Base-by-base conservation (phyloP, 2,888 invertebrate genomes). In the Lepidochrysops patricia region DNA sequence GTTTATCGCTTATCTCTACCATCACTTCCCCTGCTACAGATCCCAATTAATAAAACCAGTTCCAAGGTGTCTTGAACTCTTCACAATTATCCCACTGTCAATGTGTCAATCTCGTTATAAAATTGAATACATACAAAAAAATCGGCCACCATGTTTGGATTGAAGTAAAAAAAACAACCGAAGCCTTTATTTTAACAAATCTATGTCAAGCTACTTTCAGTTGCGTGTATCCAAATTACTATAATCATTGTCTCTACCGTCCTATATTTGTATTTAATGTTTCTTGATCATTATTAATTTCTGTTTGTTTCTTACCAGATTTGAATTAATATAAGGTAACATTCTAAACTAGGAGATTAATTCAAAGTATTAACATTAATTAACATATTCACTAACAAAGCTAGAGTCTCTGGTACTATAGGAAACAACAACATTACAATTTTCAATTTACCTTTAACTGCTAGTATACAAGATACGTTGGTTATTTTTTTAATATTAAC, bases 31-130 rank as follows among this genome's bases (percentile, higher is more conserved):
- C 19, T 3, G 37, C 15, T 43, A 19, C 19, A 43, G 43, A 43
- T 43, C 12, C 19, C 19, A 43, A 43, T 43, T 43, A 43, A 19
- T 43, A 12, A 43, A 23, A 43, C 19, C 9, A 43, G 19, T 43
- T 43, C 23, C 4, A 43, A 43, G 15, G 43, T 23, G 23, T 43
- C 43, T 43, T 43, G 19, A 43, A 43, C 43, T 43, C 37, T n/a
- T 4, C 35, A 23, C 43, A 43, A 43, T 43, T 43, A 43, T 23
- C 19, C 43, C 19, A 12, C 43, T 19, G 43, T 43, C 19, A 43
- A 43, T 43, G 43, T 43, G 43, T 43, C 43, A 43, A 43, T 43
- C 43, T 43, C 23, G 43, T 43, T 43, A 43, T 23, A 43, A 43
- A 37, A 9, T 43, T 43, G 43, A 43, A 43, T 19, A 3, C 43